A percentile compares a stretch with the other conserved stretches of the same genome.
Conservation (phyloP, 2,113 vertebrate genomes). For the Pitta sordida region DNA sequence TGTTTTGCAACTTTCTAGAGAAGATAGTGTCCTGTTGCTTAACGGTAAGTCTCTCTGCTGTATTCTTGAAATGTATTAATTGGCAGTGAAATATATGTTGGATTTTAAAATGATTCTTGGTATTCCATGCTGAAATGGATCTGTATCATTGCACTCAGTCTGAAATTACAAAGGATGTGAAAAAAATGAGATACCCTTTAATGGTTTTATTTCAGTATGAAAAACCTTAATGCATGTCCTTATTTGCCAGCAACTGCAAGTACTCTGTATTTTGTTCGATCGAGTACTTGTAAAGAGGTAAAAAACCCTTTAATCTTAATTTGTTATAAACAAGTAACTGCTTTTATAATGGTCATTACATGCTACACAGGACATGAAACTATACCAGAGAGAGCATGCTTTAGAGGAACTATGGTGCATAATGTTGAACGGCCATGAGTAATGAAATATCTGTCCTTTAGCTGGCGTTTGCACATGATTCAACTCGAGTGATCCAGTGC, state of each 20-base stretch:
- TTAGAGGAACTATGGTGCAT: not conserved
- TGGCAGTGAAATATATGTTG: not conserved
- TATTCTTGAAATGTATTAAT: not conserved
- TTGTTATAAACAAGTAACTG: not conserved
- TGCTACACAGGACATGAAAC: not conserved
- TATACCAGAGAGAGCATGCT: not conserved
- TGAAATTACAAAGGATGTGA: not conserved
- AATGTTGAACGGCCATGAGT: not conserved
- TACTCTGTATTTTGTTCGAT: not conserved
- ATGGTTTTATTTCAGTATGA: not conserved
- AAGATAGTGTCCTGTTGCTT: not conserved
- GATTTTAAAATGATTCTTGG: not conserved
- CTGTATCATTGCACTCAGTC: not conserved
- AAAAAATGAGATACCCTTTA: not conserved
- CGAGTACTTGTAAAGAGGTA: not conserved
- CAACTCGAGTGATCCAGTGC: slow-evolving; percentile 92
- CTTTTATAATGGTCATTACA: not conserved
- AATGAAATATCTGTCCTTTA: slow-evolving; percentile 26
- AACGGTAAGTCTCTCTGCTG: not conserved
- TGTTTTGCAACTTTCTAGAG: not conserved
- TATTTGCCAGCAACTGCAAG: not conserved
- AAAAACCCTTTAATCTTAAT: not conserved
- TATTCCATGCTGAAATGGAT: not conserved
- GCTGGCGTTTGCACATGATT: slow-evolving; percentile 94
- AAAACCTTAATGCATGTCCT: not conserved